Base-by-base conservation (phyloP, 2,888 invertebrate species). In the Diarsia dahlii region DNA sequence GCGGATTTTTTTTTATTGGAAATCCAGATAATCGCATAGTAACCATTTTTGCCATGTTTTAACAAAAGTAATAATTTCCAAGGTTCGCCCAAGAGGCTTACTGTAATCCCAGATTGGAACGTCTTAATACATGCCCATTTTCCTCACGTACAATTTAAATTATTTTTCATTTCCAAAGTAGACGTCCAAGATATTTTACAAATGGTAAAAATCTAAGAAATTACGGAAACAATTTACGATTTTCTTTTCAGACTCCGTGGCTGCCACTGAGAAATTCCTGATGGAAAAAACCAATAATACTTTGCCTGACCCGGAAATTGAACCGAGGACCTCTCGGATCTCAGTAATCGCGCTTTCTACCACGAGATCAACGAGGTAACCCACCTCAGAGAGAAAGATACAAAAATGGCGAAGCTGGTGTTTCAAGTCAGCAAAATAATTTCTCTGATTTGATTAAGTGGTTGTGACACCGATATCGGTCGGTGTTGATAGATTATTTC, bases 81-180 rank as follows among this genome's bases (percentile, higher is more conserved):
- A 52, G 70, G n/a, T 69, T 68, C 45, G 8, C 23, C 50, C 34
- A 45, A 83, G 63, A 54, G 54, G 71, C 62, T 83, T 76, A 66
- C 28, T 10, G 28, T 84, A 72, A 84, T 63, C 76, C 62, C 39
- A 39, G 71, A 65, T 69, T 50, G 28, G 9, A 58, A n/a, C 71
- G 23, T 18, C 46, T 48, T 56, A 20, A 15, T 56, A 62, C 18
- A 15, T 50, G 62, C 23, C 65, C 13, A 50, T 46, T 56, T 54
- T 23, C 39, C 20, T 4, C 48, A 54, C 9, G 12, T 20, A 1
- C 0, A 46, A 68, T 71, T 78, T 64, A 71, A 73, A 76, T 58
- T 20, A 74, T 73, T 72, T 69, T 64, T 66, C 58, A 60, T n/a
- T 62, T 18, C n/a, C 1, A 28, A 28, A 28, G n/a, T n/a, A n/a